Base-by-base conservation (phyloP, 2,797 vertebrate species). In the Chelidonichthys spinosus region DNA sequence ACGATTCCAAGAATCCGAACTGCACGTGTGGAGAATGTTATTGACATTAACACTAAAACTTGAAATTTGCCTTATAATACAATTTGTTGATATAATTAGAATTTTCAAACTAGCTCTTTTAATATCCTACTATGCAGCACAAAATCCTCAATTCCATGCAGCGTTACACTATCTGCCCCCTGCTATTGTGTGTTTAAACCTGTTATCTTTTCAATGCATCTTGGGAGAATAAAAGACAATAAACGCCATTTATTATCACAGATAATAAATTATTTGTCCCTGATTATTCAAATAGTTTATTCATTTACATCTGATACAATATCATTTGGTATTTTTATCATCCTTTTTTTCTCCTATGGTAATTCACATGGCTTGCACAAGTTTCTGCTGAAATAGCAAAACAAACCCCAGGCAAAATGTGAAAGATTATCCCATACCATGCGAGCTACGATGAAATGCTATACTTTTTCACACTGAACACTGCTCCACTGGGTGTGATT, bases 341-440 rank as follows among this genome's bases (percentile, higher is more conserved):
- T 90, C 83, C 89, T 84, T 43, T 63, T 60, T 88, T 25, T 25
- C 25, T 88, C 79, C 88, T 84, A 89, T 92, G 89, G 91, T 94
- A 94, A 95, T 94, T 94, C 94, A 92, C 93, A 94, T 89, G 90
- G 92, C 92, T 93, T 82, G 89, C 93, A 93, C 92, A 95, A 94
- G 89, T 95, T 95, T 94, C 92, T 94, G 93, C 93, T 94, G 93
- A 95, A 95, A 94, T 93, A 94, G 92, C 92, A 94, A 95, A 95
- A 95, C 94, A 95, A 94, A 95, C 94, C 94, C 92, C 91, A 86
- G 94, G 94, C 94, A 87, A 94, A 94, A 94, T 92, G 93, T 92
- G 94, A 95, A 94, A 95, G 94, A 95, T 95, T 92, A 94, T 94
- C 92, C 92, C 88, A 86, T 93, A 93, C 92, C 92, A 93, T 94